A percentile compares a stretch with the other conserved stretches of the same genome.
Conservation (phyloP, 2,113 vertebrate genomes). For the Crotalus tigris region DNA sequence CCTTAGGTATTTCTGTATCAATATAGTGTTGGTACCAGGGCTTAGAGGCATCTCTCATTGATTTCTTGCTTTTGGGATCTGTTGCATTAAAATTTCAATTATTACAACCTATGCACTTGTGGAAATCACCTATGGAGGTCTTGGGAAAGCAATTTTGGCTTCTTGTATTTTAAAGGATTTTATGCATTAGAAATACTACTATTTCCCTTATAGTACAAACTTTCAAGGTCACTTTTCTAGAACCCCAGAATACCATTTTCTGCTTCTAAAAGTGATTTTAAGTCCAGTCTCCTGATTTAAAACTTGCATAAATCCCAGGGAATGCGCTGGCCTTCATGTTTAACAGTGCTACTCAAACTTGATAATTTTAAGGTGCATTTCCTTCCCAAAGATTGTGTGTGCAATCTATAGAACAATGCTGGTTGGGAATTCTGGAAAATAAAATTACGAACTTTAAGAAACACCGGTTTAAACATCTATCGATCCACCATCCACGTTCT, state of each 20-base stretch:
- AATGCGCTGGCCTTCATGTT: background rate
- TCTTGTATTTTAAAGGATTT: background rate
- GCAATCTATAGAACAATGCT: background rate
- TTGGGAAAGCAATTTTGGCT: background rate
- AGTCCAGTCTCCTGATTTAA: background rate
- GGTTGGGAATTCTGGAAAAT: background rate
- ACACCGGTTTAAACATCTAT: background rate
- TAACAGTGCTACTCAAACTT: background rate
- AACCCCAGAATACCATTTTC: background rate
- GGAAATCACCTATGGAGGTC: background rate
- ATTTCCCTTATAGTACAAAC: background rate
- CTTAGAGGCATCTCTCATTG: background rate
- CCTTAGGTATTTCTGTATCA: background rate
- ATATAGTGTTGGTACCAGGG: background rate
- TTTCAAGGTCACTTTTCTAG: background rate
- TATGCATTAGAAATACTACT: background rate
- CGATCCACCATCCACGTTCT: background rate
- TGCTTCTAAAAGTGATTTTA: background rate
- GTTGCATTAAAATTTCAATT: background rate
- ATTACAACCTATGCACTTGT: background rate
- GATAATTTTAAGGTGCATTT: background rate
- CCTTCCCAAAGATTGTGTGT: background rate
- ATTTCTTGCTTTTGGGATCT: background rate
- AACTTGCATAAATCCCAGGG: background rate
- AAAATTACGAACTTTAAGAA: background rate